Conservation (phyloP, 2,113 vertebrate species). For the Brachirus orientalis region DNA sequence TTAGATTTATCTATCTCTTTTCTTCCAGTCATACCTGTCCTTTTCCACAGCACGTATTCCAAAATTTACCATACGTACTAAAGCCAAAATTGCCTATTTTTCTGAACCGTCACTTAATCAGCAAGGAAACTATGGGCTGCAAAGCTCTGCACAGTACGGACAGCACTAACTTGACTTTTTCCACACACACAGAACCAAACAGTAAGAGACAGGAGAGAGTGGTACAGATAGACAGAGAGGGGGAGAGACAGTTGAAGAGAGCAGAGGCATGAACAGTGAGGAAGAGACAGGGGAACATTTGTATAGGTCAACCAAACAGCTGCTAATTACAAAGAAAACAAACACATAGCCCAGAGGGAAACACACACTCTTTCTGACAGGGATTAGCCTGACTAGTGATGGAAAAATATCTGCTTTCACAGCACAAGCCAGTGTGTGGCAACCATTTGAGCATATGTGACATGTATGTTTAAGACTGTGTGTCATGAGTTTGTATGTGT, state of each 20-base stretch:
- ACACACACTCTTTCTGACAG: constrained; percentile 25
- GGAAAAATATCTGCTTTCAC: constrained; percentile 59
- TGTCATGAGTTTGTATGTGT: constrained; percentile 20
- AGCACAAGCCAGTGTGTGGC: constrained; percentile 40
- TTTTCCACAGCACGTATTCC: not conserved
- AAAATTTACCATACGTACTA: not conserved
- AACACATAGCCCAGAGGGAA: constrained; percentile 40
- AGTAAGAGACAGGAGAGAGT: constrained; percentile 66
- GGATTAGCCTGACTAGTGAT: constrained; percentile 63
- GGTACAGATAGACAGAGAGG: constrained; percentile 39
- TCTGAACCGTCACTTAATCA: constrained; percentile 29
- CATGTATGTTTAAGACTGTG: constrained; percentile 45
- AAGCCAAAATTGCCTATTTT: constrained; percentile 14
- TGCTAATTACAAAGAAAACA: constrained; percentile 64
- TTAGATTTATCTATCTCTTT: too few species aligned
- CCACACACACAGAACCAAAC: constrained; percentile 42
- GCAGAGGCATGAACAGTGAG: constrained; percentile 21
- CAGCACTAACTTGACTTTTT: constrained; percentile 42
- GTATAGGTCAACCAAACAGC: constrained; percentile 61
- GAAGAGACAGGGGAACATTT: constrained; percentile 26
- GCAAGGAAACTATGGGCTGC: constrained; percentile 25
- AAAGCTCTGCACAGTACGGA: constrained; percentile 42
- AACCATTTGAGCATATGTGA: constrained; percentile 27
- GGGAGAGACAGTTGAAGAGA: constrained; percentile 5
- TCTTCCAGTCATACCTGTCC: too few species aligned